phyloP scores from a whole-genome alignment of 2,113 vertebrate genomes.

The Apistogramma diplotaenia region DNA sequence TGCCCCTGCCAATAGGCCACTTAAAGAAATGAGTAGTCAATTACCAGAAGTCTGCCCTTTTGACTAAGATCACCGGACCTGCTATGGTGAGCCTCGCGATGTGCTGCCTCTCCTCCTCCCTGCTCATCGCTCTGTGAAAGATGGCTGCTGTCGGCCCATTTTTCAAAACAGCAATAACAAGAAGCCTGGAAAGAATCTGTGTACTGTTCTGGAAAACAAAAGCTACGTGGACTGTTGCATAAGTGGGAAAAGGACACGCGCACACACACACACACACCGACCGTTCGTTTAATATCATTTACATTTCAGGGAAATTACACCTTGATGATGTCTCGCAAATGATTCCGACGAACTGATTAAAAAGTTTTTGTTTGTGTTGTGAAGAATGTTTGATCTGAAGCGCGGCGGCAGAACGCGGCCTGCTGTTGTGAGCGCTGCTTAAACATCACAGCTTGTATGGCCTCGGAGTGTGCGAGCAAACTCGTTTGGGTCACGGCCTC shows the following conservation, averaged over 20 bases:
- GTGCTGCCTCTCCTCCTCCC: not conserved
- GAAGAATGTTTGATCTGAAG: not conserved
- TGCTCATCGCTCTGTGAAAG: not conserved
- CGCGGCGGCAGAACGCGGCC: not conserved
- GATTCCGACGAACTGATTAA: slow-evolving; percentile 1
- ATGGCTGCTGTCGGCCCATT: not conserved
- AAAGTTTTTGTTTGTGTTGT: not conserved
- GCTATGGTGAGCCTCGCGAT: slow-evolving; percentile 6
- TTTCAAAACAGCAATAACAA: slow-evolving; percentile 3
- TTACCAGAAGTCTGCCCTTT: slow-evolving; percentile 71
- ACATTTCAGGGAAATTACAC: not conserved
- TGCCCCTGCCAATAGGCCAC: slow-evolving; percentile 75
- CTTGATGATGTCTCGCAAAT: not conserved
- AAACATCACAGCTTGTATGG: not conserved
- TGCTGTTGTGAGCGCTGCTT: not conserved
- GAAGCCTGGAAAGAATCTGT: not conserved
- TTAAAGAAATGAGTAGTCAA: slow-evolving; percentile 81
- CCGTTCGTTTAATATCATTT: not conserved
- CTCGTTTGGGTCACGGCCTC: not conserved
- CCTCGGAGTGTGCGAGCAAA: not conserved
- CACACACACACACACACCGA: not conserved
- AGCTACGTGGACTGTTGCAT: not conserved
- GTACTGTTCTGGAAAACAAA: not conserved
- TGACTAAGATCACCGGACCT: slow-evolving; percentile 47
- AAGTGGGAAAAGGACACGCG: not conserved